Evolutionary conservation across 2,797 vertebrate genomes (phyloP).

Genomic region (Ibycter americanus): DNA sequence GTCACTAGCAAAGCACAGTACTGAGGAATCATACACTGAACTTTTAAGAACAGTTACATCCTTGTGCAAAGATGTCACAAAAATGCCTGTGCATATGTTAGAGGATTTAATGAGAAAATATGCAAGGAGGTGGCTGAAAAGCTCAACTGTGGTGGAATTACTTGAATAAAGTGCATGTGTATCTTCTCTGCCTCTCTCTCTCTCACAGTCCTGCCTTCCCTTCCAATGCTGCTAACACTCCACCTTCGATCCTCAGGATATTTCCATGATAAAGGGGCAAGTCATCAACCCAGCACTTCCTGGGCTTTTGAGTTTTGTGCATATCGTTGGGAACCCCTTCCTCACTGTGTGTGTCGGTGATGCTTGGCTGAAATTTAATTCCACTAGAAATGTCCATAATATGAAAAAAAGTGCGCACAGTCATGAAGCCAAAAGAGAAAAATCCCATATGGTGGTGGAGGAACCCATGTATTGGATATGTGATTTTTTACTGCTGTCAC

Average conservation of each 20-base stretch:
- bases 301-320: neutral
- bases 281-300: neutral
- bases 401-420: neutral
- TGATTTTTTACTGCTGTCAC: neutral
- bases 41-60: neutral
- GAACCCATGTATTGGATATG: rapidly evolving
- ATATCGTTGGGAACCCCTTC: neutral
- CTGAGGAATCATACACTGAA: neutral
- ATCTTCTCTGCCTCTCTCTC: neutral
- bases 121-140: neutral
- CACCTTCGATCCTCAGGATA: neutral
- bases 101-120: neutral
- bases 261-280: neutral
- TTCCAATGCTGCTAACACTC: neutral
- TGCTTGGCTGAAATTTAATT: neutral
- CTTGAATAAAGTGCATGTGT: neutral
- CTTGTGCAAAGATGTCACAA: neutral
- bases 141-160: neutral
- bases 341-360: neutral
- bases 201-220: neutral
- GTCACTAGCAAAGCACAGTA: neutral
- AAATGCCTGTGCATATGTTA: neutral
- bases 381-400: neutral
- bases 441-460: neutral
- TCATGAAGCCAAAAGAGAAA: neutral